A percentile compares a stretch with the other conserved stretches of the same genome.
Evolutionary conservation across 2,888 invertebrate genomes (phyloP).

Genomic region (Congeria kusceri): DNA sequence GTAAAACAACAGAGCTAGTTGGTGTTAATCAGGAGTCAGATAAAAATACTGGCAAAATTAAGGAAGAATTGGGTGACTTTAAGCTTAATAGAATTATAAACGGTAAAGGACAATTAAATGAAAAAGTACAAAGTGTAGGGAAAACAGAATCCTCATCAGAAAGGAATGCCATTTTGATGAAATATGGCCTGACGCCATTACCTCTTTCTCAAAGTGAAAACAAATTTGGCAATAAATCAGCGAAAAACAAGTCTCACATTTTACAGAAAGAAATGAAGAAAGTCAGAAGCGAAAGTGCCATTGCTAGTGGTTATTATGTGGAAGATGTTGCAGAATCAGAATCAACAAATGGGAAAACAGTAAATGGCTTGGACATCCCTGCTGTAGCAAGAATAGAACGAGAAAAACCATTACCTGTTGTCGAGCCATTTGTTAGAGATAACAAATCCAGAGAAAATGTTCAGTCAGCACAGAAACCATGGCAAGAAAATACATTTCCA

Average conservation of each 20-base stretch:
- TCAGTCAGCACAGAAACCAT: background rate
- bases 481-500: background rate
- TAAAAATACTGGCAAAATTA: too few relatives aligned
- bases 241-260: background rate
- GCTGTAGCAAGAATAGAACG: background rate
- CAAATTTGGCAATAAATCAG: slow-evolving; percentile 1
- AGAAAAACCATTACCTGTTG: background rate
- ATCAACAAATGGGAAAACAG: too few relatives aligned
- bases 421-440: background rate
- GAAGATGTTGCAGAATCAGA: slow-evolving; percentile 10
- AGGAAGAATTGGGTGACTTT: too few relatives aligned
- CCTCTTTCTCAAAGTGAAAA: slow-evolving; percentile 21
- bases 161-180: slow-evolving; percentile 55
- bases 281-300: slow-evolving; percentile 34
- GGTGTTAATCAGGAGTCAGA: too few relatives aligned
- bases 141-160: slow-evolving; percentile 26
- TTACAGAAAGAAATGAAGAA: slow-evolving; percentile 15
- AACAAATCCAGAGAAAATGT: background rate
- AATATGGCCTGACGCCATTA: slow-evolving; percentile 56
- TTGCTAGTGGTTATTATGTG: slow-evolving; percentile 51
- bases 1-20: too few relatives aligned
- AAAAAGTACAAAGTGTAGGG: background rate
- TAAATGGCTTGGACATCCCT: background rate
- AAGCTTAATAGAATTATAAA: too few relatives aligned
- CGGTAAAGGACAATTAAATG: too few relatives aligned